Evolutionary conservation across 2,113 vertebrate species (phyloP).

Genomic region (Odontophorus gujanensis): DNA sequence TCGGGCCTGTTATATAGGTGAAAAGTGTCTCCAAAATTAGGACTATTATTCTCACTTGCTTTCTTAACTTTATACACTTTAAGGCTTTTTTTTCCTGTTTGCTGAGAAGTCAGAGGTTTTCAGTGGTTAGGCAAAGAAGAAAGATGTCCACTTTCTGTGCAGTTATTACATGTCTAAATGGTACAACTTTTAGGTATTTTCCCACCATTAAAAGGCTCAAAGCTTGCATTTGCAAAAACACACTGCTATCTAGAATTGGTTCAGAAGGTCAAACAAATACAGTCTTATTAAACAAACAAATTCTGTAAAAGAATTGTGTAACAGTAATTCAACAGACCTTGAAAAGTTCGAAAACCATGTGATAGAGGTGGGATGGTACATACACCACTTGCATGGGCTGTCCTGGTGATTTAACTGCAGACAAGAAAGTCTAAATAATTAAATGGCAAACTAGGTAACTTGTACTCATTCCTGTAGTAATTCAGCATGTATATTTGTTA

Average conservation of each 20-base stretch:
- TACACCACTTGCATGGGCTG: slow-evolving; percentile 92
- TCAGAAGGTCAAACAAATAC: background rate
- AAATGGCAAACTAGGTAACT: background rate
- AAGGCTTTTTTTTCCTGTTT: background rate
- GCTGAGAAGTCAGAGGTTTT: background rate
- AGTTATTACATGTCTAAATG: background rate
- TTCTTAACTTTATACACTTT: background rate
- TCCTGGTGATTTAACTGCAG: slow-evolving; percentile 85
- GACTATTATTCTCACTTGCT: background rate
- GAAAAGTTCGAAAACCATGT: slow-evolving; percentile 99
- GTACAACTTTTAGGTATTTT: background rate
- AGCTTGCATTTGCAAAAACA: background rate
- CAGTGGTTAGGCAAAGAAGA: background rate
- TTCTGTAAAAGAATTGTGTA: slow-evolving; percentile 34
- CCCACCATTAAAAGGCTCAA: background rate
- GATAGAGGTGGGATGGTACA: slow-evolving; percentile 97
- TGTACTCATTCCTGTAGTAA: background rate
- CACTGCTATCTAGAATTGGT: background rate
- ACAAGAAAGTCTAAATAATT: slow-evolving; percentile 66
- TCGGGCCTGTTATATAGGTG: background rate
- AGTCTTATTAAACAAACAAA: background rate
- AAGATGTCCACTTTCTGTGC: background rate
- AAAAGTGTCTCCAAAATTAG: background rate
- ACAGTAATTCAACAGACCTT: slow-evolving; percentile 86
- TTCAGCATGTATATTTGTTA: background rate